Conservation (phyloP, 2,797 vertebrate species). For the Chloroceryle inda region DNA sequence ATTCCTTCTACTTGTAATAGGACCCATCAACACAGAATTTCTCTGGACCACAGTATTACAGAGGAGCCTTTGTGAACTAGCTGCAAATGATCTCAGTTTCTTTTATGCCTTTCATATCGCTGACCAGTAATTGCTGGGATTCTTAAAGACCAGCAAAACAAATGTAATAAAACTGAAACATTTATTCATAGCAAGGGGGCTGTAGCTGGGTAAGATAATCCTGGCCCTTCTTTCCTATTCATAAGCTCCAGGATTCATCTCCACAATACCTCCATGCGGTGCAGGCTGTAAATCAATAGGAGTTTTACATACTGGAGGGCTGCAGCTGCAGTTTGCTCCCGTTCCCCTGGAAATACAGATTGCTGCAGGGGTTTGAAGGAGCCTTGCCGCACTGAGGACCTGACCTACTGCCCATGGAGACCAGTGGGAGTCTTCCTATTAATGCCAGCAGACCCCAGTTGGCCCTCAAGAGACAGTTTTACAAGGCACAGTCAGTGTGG, state of each 20-base stretch:
- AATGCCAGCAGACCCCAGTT: neutral
- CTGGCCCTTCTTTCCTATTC: neutral
- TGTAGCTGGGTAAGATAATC: neutral
- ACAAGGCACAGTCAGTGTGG: neutral
- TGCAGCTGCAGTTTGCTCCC: neutral
- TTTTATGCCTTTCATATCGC: neutral
- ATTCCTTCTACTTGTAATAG: conserved; percentile 22
- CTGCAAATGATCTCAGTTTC: neutral
- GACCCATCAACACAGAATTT: conserved; percentile 2
- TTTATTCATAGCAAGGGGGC: neutral
- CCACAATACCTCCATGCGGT: neutral
- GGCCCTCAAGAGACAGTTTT: neutral
- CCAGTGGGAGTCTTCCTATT: neutral
- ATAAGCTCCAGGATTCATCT: neutral
- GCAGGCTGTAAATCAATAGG: neutral
- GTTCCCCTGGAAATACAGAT: neutral
- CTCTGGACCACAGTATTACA: neutral
- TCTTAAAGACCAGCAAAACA: neutral
- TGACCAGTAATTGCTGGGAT: neutral
- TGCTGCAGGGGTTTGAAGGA: neutral
- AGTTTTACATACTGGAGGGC: neutral
- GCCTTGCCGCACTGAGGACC: neutral
- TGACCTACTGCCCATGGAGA: neutral
- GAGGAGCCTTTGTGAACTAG: conserved; percentile 1
- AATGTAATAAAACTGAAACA: neutral